phyloP scores from a whole-genome alignment of 2,888 invertebrate species.

The Cepaea hortensis region DNA sequence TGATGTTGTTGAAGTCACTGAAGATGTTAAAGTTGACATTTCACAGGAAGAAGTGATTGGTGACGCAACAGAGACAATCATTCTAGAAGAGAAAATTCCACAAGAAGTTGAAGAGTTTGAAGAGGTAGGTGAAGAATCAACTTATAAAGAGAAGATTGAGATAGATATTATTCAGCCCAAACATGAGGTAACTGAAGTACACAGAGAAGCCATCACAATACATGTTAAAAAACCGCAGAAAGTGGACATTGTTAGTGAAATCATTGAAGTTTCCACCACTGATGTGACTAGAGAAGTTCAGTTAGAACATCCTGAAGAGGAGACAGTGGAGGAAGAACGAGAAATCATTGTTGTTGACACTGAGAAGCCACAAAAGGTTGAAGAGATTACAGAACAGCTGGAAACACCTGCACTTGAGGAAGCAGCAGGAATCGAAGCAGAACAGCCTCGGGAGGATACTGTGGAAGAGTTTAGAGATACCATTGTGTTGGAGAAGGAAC shows the following conservation, averaged over 20 bases:
- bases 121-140: constrained; percentile 48
- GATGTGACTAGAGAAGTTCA: constrained; percentile 39
- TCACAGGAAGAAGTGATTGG: constrained; percentile 54
- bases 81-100: constrained; percentile 50
- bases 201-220: constrained; percentile 27
- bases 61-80: constrained; percentile 54
- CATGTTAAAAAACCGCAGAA: constrained; percentile 40
- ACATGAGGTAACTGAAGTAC: constrained; percentile 49
- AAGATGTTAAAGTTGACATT: constrained; percentile 49
- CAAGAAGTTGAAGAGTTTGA: constrained; percentile 47
- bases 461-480: constrained; percentile 47
- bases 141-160: constrained; percentile 52
- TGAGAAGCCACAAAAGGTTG: constrained; percentile 50
- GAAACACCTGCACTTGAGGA: constrained; percentile 29
- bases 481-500: constrained; percentile 47
- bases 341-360: constrained; percentile 53
- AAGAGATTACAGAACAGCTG: constrained; percentile 16
- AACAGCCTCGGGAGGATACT: constrained; percentile 48
- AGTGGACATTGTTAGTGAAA: constrained; percentile 36
- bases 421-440: constrained; percentile 36
- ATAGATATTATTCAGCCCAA: constrained; percentile 47
- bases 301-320: constrained; percentile 55
- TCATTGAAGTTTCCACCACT: constrained; percentile 42
- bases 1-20: neutral
- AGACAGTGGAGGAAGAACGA: constrained; percentile 49